These are phyloP conservation scores for Cybosia mesomella DNA, from an alignment of 2,888 invertebrate species.

Conservation along the genomic window DNA sequence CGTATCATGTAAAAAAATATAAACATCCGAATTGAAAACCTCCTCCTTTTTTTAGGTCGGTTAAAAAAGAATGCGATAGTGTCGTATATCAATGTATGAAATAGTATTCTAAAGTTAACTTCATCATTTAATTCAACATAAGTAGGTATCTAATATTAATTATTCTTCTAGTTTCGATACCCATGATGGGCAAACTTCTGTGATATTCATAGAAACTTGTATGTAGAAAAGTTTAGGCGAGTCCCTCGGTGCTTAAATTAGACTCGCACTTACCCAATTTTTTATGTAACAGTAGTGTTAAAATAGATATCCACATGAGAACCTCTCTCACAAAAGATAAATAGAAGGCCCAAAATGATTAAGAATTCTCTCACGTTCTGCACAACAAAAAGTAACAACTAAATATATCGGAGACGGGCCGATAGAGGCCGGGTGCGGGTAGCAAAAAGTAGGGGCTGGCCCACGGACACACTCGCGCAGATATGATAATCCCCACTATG, in stretches of 20 bases:
- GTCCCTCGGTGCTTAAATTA: background rate
- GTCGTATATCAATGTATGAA: too few relatives aligned
- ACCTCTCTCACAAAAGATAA: slow-evolving; percentile 61
- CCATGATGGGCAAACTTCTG: background rate
- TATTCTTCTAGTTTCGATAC: background rate
- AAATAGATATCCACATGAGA: slow-evolving; percentile 54
- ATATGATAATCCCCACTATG: slow-evolving; percentile 86
- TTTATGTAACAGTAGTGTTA: slow-evolving; percentile 22
- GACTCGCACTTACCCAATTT: slow-evolving; percentile 1
- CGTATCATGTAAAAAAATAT: too few relatives aligned
- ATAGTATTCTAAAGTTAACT: too few relatives aligned
- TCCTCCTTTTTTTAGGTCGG: too few relatives aligned
- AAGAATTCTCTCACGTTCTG: slow-evolving; percentile 82
- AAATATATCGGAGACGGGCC: slow-evolving; percentile 84
- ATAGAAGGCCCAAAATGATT: slow-evolving; percentile 70
- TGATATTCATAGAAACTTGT: background rate
- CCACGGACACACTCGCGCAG: slow-evolving; percentile 76
- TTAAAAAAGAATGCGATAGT: too few relatives aligned
- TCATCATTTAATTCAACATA: too few relatives aligned
- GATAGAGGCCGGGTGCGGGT: slow-evolving; percentile 83
- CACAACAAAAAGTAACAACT: slow-evolving; percentile 86
- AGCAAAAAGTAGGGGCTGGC: slow-evolving; percentile 81
- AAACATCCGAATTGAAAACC: too few relatives aligned
- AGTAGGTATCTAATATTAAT: background rate
- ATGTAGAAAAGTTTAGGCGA: background rate